phyloP scores from a whole-genome alignment of 1,140 invertebrate species.

The Pseudomyrmex sp. region DNA sequence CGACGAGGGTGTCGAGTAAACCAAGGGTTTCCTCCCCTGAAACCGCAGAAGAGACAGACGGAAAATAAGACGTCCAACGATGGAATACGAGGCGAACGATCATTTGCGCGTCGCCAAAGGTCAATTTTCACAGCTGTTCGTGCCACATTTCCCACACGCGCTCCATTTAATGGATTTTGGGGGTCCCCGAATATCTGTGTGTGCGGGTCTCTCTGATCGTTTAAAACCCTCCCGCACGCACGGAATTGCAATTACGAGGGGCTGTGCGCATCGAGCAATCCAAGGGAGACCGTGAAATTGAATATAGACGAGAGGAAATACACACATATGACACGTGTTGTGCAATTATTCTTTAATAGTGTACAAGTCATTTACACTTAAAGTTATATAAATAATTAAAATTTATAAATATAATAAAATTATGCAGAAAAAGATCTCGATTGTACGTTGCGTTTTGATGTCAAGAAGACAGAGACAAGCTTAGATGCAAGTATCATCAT shows the following conservation, averaged over 20 bases:
- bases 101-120: conserved; percentile 38
- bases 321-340: background rate
- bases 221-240: conserved; percentile 38
- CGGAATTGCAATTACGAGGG: background rate
- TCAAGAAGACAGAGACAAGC: no score
- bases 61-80: conserved; percentile 31
- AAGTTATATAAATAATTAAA: background rate
- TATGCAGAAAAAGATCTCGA: background rate
- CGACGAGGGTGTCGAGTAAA: conserved; percentile 69
- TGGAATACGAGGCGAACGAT: conserved; percentile 11
- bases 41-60: conserved; percentile 42
- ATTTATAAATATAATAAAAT: background rate
- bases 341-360: no score
- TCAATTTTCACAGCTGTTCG: conserved; percentile 74
- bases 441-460: no score
- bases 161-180: conserved; percentile 65
- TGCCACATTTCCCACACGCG: conserved; percentile 25
- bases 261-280: background rate
- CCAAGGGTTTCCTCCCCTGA: conserved; percentile 69
- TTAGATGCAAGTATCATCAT: no score
- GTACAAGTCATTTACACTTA: no score
- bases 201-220: background rate
- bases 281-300: conserved; percentile 13
- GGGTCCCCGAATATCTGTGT: conserved; percentile 13
- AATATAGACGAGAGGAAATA: conserved; percentile 4